Evolutionary conservation across 1,140 invertebrate genomes (phyloP), one percentile per base, ranked within the genome.

Genomic region (Liolophura sinensis): DNA sequence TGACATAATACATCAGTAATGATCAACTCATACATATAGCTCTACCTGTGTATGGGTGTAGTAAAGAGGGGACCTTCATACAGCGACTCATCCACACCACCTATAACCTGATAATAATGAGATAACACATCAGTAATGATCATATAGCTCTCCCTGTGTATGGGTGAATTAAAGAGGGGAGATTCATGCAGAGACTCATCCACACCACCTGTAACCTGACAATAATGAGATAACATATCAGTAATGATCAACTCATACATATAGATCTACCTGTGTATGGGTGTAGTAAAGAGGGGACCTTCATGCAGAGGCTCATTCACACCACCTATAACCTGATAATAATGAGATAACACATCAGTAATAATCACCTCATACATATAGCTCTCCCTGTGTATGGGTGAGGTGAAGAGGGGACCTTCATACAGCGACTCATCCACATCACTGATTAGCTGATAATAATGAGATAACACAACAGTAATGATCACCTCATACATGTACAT

Each of bases 1-100:
- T 40, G 31, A 40, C 3, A 40, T 40, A 40, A 40, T 9, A 84
- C 69, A 62, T 82, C 81, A 7, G 82, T 72, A n/a, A 84, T 72
- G 16, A 83, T 64, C 0, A 84, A 78, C 58, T 84, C 83, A 68
- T 84, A 84, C 31, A 40, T 40, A 60, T 83, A 85, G 80, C 79
- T 79, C 50, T 79, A 65, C 59, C 78, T 79, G 49, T 76, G 51
- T 51, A 85, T 71, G n/a, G 81, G 78, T 18, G 79, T 78, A 50
- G 76, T 78, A 24, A 70, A 75, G 4, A 84, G 64, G 7, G 67
- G 22, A n/a, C 77, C 76, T 31, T 55, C 62, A 62, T 79, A 79
- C 40, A 82, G 67, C 12, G 67, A 56, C 0, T 62, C 50, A 60
- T 76, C 73, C 18, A 79, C 52, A 18, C 79, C 80, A 46, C 83